Conservation (phyloP, 2,888 invertebrate genomes). For the Drosophila dives region DNA sequence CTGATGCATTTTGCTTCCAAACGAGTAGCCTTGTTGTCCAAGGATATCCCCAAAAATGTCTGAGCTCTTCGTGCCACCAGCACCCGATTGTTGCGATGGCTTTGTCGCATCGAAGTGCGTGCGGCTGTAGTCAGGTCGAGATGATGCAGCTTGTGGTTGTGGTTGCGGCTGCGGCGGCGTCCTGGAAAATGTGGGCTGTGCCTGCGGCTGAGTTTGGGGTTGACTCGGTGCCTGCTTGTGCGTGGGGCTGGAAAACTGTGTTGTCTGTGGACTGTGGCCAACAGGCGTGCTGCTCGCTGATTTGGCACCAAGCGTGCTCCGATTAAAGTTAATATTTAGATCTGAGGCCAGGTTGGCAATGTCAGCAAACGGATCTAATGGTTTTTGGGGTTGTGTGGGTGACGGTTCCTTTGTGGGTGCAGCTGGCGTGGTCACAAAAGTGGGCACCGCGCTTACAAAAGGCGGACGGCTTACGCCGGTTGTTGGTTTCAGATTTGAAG, state of each 20-base stretch:
- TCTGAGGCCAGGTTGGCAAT: slow-evolving; percentile 86
- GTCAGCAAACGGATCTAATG: slow-evolving; percentile 91
- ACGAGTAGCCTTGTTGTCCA: slow-evolving; percentile 95
- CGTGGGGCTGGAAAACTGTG: slow-evolving; percentile 84
- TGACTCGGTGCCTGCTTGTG: slow-evolving; percentile 81
- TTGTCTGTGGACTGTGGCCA: slow-evolving; percentile 82
- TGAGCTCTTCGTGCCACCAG: slow-evolving; percentile 68
- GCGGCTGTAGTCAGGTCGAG: slow-evolving; percentile 87
- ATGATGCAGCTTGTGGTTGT: slow-evolving; percentile 40
- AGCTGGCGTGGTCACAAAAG: slow-evolving; percentile 61
- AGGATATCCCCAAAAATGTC: slow-evolving; percentile 96
- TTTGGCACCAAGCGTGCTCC: slow-evolving; percentile 80
- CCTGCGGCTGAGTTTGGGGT: slow-evolving; percentile 43
- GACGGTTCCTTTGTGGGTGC: slow-evolving; percentile 84
- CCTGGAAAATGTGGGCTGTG: slow-evolving; percentile 33
- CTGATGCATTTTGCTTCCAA: slow-evolving; percentile 89
- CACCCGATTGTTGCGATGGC: slow-evolving; percentile 51
- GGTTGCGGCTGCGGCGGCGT: slow-evolving; percentile 42
- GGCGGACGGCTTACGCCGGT: slow-evolving; percentile 44
- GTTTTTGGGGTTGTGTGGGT: slow-evolving; percentile 84
- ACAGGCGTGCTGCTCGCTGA: slow-evolving; percentile 81
- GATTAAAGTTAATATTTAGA: slow-evolving; percentile 83
- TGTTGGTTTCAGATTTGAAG: slow-evolving; percentile 60
- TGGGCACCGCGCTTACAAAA: slow-evolving; percentile 61
- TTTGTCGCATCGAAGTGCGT: slow-evolving; percentile 88